Conservation (phyloP, 2,797 vertebrate species). For the Graptemys geographica region DNA sequence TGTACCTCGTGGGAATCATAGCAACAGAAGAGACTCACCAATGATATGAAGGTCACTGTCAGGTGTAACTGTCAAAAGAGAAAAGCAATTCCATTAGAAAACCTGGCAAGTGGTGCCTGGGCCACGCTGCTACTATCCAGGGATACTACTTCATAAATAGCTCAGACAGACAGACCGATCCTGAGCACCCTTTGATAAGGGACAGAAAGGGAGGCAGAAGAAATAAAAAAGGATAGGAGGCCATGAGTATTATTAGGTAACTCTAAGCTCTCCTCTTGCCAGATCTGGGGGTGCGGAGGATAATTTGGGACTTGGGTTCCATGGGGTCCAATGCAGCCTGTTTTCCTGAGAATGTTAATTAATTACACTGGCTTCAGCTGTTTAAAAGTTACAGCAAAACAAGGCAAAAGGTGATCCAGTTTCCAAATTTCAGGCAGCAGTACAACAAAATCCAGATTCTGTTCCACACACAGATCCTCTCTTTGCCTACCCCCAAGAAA, state of each 20-base stretch:
- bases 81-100: background rate
- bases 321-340: background rate
- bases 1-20: background rate
- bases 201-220: background rate
- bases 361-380: background rate
- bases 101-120: background rate
- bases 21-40: constrained; percentile 69
- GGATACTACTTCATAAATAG: background rate
- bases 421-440: background rate
- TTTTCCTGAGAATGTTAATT: background rate
- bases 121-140: no score
- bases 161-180: no score
- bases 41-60: constrained; percentile 71
- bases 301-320: fast-evolving
- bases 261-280: no score
- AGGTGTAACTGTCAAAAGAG: constrained; percentile 66
- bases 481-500: background rate
- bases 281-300: fast-evolving
- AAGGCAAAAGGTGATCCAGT: fast-evolving
- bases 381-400: background rate
- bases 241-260: fast-evolving
- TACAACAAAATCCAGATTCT: background rate
- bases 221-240: background rate
- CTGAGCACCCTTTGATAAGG: no score
- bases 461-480: background rate